Percentiles rank a stretch among this genome's conserved stretches.
Conservation (phyloP, 2,797 vertebrate species). For the Nyctibius grandis region DNA sequence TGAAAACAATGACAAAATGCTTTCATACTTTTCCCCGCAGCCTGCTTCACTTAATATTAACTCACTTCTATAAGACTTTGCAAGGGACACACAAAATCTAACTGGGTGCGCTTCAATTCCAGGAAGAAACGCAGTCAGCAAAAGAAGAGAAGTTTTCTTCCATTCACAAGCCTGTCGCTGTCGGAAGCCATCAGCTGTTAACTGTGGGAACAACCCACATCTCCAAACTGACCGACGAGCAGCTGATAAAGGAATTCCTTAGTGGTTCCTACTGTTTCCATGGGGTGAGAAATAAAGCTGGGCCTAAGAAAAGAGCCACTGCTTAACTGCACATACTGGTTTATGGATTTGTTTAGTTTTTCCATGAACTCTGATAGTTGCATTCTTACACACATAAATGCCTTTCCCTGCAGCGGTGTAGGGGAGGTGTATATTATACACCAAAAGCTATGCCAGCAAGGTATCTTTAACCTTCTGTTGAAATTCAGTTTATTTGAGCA, state of each 20-base stretch:
- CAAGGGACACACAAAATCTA: neutral
- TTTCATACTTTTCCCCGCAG: neutral
- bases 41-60: neutral
- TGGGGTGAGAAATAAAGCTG: slow-evolving; percentile 81
- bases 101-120: neutral
- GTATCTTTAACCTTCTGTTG: neutral
- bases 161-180: slow-evolving; percentile 89
- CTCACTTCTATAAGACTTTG: neutral
- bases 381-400: neutral
- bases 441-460: neutral
- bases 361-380: neutral
- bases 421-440: neutral
- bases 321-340: neutral
- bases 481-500: neutral
- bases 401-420: neutral
- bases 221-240: slow-evolving; percentile 93
- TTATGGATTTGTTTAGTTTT: neutral
- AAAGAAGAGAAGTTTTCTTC: slow-evolving; percentile 90
- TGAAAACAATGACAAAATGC: neutral
- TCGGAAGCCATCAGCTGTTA: slow-evolving; percentile 86
- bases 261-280: slow-evolving; percentile 97
- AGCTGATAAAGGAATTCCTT: slow-evolving; percentile 96
- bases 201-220: slow-evolving; percentile 96
- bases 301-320: neutral
- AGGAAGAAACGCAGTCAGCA: slow-evolving; percentile 82